These are phyloP conservation scores for Acanthurus lineatus DNA, from an alignment of 2,797 vertebrate species.

Conservation along the genomic window DNA sequence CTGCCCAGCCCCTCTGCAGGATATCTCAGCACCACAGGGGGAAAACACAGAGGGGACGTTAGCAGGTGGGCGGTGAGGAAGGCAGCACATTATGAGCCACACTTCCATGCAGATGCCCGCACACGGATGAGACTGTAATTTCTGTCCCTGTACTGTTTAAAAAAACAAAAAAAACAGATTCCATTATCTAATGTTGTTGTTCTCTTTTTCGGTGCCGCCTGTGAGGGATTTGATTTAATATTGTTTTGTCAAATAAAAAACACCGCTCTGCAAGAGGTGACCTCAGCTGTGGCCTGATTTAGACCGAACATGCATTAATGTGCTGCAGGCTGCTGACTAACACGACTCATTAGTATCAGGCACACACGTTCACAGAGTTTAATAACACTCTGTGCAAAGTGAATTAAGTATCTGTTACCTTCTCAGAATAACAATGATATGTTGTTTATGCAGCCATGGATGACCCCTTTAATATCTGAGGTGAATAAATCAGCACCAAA, in stretches of 20 bases:
- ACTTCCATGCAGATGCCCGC: constrained; percentile 57
- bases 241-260: constrained; percentile 19
- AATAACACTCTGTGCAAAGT: constrained; percentile 30
- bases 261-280: constrained; percentile 22
- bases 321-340: constrained; percentile 63
- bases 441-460: background rate
- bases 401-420: constrained; percentile 17
- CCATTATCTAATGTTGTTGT: constrained; percentile 14
- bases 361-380: constrained; percentile 21
- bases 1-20: constrained; percentile 60
- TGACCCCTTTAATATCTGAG: background rate
- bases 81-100: constrained; percentile 57
- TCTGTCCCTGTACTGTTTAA: constrained; percentile 15
- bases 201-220: background rate
- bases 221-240: constrained; percentile 8
- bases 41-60: constrained; percentile 56
- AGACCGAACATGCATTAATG: constrained; percentile 27
- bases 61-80: constrained; percentile 69
- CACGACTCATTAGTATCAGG: constrained; percentile 35
- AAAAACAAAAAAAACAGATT: constrained; percentile 2
- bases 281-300: constrained; percentile 34
- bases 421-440: constrained; percentile 19
- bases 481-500: background rate
- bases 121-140: constrained; percentile 29
- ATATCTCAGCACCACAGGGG: constrained; percentile 49